A percentile compares a stretch with the other conserved stretches of the same genome.
Evolutionary conservation across 2,797 vertebrate species (phyloP).

Genomic region (Ceryle rudis): DNA sequence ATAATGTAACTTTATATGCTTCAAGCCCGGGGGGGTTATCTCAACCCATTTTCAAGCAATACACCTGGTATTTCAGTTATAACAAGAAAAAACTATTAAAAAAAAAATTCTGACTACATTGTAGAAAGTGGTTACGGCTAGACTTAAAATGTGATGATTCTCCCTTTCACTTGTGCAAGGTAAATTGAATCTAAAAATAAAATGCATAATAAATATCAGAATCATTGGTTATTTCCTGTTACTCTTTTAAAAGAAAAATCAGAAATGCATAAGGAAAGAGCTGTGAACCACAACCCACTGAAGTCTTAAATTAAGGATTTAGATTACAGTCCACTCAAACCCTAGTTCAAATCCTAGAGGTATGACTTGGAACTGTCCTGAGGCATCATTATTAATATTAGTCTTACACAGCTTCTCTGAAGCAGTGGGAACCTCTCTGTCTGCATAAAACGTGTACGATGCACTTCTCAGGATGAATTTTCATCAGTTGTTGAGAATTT

Average conservation of each 20-base stretch:
- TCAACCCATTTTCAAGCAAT: rapidly evolving
- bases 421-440: not conserved
- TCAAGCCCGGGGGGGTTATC: not conserved
- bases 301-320: not conserved
- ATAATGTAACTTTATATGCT: not conserved
- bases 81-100: not conserved
- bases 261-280: not conserved
- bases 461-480: not conserved
- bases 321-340: not conserved
- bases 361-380: not conserved
- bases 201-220: not conserved
- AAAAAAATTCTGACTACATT: not conserved
- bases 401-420: not conserved
- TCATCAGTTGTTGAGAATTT: not conserved
- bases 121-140: not conserved
- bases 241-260: not conserved
- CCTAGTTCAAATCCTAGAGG: not conserved
- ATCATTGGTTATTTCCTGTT: not conserved
- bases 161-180: not conserved
- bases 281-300: not conserved
- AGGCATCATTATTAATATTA: not conserved
- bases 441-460: rapidly evolving
- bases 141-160: not conserved
- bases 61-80: not conserved
- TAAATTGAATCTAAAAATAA: not conserved